Percentiles rank a stretch among this genome's conserved stretches.
phyloP scores from a whole-genome alignment of 2,113 vertebrate genomes.

The Cricetomys ansorgei region DNA sequence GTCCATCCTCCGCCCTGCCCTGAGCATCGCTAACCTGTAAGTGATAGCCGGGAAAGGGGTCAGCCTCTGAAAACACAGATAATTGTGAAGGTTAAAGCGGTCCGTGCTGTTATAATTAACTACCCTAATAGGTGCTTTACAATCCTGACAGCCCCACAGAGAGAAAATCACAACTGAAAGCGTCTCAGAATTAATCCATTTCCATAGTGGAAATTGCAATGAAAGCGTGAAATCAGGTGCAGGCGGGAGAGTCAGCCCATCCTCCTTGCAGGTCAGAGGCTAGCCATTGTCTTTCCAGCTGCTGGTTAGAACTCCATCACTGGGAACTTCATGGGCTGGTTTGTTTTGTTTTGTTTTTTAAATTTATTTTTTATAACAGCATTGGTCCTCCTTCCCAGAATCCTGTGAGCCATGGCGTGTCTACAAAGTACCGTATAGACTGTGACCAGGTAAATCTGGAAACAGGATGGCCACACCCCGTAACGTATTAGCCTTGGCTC shows the following conservation, averaged over 20 bases:
- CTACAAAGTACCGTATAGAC: neutral
- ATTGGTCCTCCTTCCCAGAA: neutral
- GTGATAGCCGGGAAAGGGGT: constrained; percentile 1
- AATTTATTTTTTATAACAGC: neutral
- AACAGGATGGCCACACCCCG: neutral
- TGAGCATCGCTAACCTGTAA: constrained; percentile 25
- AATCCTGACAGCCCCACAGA: constrained; percentile 74
- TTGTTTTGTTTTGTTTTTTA: too few relatives aligned
- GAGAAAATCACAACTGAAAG: constrained; percentile 82
- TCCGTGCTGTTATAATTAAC: constrained; percentile 81
- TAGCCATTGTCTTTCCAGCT: neutral
- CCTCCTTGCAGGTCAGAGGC: neutral
- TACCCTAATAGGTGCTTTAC: constrained; percentile 80
- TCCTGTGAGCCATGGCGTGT: neutral
- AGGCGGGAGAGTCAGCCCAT: constrained; percentile 54
- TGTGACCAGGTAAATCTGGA: neutral
- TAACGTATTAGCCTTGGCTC: too few relatives aligned
- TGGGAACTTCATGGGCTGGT: neutral
- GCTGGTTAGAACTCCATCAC: neutral
- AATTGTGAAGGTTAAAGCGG: constrained; percentile 80
- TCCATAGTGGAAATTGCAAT: constrained; percentile 77
- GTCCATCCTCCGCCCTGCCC: neutral
- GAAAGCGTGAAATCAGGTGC: constrained; percentile 81
- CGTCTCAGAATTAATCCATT: constrained; percentile 81
- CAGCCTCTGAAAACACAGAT: constrained; percentile 11